A percentile compares a stretch with the other conserved stretches of the same genome.
These are phyloP conservation scores for Tokudaia tokunoshimensis DNA, from an alignment of 2,797 vertebrate genomes.

Conservation along the genomic window DNA sequence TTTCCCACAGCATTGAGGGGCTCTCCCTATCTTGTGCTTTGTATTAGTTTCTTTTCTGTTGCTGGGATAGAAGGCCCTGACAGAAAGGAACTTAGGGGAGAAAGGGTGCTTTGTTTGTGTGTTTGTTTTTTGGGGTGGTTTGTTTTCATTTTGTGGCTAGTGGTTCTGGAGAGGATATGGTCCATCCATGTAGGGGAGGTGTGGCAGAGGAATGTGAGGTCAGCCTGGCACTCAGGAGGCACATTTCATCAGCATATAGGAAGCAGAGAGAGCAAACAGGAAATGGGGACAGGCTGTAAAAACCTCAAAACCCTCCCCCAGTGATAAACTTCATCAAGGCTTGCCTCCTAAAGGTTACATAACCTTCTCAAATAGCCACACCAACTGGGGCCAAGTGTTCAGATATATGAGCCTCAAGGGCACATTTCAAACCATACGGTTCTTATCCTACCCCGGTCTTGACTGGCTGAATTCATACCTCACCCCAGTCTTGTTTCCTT, in stretches of 20 bases:
- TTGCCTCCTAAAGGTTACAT: background rate
- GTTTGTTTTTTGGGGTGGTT: background rate
- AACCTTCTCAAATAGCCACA: background rate
- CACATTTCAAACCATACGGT: background rate
- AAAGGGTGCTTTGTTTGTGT: background rate
- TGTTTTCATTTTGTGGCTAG: background rate
- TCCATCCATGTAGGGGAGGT: background rate
- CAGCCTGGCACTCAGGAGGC: background rate
- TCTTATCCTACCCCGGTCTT: background rate
- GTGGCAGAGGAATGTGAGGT: background rate
- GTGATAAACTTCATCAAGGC: background rate
- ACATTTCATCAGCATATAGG: background rate
- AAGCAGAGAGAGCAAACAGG: background rate
- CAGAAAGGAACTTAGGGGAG: background rate
- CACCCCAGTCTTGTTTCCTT: background rate
- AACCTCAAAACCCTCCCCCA: background rate
- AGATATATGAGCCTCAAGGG: background rate
- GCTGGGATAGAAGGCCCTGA: background rate
- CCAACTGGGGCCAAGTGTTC: background rate
- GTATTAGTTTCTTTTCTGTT: background rate
- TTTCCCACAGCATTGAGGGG: background rate
- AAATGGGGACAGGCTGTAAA: background rate
- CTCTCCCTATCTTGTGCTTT: background rate
- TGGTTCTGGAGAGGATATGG: background rate
- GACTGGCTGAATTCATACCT: background rate